Evolutionary conservation across 2,113 vertebrate species (phyloP).

Genomic region (Mormyrus iriodes): DNA sequence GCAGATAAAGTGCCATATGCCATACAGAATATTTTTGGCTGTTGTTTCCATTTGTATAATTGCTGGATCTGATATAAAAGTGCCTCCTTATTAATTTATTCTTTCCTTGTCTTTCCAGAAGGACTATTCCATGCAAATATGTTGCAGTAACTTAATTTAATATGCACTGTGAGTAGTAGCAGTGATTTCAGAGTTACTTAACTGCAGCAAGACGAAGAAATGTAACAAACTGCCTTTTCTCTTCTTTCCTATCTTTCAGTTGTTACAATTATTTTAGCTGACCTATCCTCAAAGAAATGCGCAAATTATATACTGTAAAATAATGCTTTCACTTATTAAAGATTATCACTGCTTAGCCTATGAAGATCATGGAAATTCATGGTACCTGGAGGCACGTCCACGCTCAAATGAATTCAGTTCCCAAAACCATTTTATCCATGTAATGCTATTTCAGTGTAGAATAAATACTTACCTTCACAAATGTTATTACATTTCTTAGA

Average conservation of each 20-base stretch:
- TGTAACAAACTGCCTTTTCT: not conserved
- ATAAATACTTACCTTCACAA: not conserved
- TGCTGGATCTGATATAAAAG: slow-evolving; percentile 67
- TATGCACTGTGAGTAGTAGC: slow-evolving; percentile 40
- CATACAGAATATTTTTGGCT: slow-evolving; percentile 87
- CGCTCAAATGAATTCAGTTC: not conserved
- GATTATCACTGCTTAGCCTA: not conserved
- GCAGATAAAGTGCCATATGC: slow-evolving; percentile 99
- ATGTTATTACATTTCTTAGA: not conserved
- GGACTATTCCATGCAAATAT: slow-evolving; percentile 44
- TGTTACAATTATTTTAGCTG: not conserved
- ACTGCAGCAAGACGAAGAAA: not conserved
- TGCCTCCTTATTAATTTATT: slow-evolving; percentile 72
- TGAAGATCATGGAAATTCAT: not conserved
- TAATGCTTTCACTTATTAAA: not conserved
- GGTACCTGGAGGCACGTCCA: not conserved
- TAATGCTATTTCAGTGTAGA: not conserved
- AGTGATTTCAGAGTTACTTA: slow-evolving; percentile 12
- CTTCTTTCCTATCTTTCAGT: not conserved
- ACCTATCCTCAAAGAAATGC: not conserved
- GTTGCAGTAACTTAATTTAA: slow-evolving; percentile 48
- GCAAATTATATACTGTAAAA: not conserved
- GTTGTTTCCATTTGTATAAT: slow-evolving; percentile 85
- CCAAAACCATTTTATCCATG: not conserved
- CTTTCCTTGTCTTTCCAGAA: slow-evolving; percentile 46